phyloP scores from a whole-genome alignment of 2,113 vertebrate species.

The Calyptomena viridis region DNA sequence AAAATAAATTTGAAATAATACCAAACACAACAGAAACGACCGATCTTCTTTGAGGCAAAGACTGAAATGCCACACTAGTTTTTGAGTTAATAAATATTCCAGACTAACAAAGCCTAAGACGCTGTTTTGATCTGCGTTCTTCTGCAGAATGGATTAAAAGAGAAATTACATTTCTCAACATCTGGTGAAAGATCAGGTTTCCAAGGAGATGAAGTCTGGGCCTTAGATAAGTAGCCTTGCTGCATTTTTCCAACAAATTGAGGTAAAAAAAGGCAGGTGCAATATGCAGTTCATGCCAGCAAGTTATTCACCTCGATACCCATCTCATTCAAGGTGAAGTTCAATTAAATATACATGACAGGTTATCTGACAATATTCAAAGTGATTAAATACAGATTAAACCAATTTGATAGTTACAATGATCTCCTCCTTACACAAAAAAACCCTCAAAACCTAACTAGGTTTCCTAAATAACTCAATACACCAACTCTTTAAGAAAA shows the following conservation, averaged over 20 bases:
- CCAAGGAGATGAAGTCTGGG: conserved; percentile 65
- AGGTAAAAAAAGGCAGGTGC: conserved; percentile 13
- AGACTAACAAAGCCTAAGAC: not conserved
- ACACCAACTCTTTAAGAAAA: not conserved
- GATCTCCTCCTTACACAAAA: not conserved
- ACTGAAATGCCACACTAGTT: not conserved
- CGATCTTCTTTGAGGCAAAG: not conserved
- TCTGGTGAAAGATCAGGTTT: conserved; percentile 68
- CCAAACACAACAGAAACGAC: not conserved
- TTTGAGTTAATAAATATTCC: conserved; percentile 15
- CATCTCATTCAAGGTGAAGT: not conserved
- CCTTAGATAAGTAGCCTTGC: conserved; percentile 46
- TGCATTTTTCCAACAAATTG: not conserved
- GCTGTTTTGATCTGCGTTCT: conserved; percentile 3
- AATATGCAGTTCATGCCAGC: not conserved
- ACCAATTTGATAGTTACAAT: not conserved
- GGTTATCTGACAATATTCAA: not conserved
- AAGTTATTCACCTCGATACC: not conserved
- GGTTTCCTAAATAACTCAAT: not conserved
- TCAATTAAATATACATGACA: not conserved
- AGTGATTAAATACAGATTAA: not conserved
- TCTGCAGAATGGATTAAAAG: conserved; percentile 40
- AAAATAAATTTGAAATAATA: not conserved
- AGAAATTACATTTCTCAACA: conserved; percentile 62
- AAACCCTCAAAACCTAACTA: not conserved